Base-by-base conservation (phyloP, 2,797 vertebrate genomes). In the Anguilla obscura region DNA sequence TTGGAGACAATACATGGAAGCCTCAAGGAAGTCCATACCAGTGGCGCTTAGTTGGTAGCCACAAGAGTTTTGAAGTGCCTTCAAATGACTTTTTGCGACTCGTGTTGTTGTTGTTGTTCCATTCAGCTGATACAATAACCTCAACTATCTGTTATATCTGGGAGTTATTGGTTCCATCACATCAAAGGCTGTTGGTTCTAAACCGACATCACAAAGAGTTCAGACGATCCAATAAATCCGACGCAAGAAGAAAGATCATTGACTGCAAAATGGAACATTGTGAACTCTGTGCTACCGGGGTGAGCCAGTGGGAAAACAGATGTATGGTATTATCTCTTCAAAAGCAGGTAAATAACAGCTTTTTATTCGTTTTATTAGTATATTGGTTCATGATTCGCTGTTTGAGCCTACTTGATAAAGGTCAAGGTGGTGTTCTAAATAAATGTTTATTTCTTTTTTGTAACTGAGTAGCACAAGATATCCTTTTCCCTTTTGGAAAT, bases 401-500 rank as follows among this genome's bases (percentile, higher is more conserved):
- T 58, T 36, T 82, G 56, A 58, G 86, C 30, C 50, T 71, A 71
- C 45, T 40, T 79, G 71, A 45, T 85, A 10, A 54, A 56, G 85
- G 24, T 71, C 50, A 88, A 88, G 79, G 48, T 80, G 79, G 45
- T 85, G 24, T 71, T 86, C 80, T 87, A 71, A 69, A 74, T 30
- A 71, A 56, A 84, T 86, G 66, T 88, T 88, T 88, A 45, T 69
- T 88, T 89, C 74, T 50, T 88, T 71, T 89, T 84, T 79, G 84
- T 79, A 7, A 54, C 58, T 88, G 85, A 88, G 87, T 54, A 63
- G 50, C 80, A 91, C 88, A 50, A 88, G 79, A 84, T 89, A 91
- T 90, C 50, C 50, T 80, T 88, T 89, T 90, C 85, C 88, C 90
- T 85, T 58, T 36, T 79, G 27, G 87, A 89, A 88, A 56, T 82